phyloP scores from a whole-genome alignment of 2,797 vertebrate genomes.

The Apodemus agrarius region DNA sequence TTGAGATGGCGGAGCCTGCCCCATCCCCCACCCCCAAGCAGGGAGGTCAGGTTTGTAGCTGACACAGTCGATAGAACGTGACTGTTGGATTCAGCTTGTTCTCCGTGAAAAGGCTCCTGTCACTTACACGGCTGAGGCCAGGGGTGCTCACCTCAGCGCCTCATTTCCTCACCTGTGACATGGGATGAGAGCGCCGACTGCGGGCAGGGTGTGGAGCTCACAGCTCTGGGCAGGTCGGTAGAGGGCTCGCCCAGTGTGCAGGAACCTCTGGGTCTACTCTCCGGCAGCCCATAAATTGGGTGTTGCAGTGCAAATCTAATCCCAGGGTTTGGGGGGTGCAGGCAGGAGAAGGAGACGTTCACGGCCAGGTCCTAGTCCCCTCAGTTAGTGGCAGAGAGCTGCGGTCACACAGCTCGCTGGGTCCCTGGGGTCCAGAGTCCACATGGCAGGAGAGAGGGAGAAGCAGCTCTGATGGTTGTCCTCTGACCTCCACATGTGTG shows the following conservation, averaged over 20 bases:
- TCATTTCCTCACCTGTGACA: slow-evolving; percentile 48
- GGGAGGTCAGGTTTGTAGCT: slow-evolving; percentile 12
- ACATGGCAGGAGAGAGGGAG: neutral
- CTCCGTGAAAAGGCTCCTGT: neutral
- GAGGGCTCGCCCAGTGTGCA: neutral
- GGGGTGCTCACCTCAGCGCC: neutral
- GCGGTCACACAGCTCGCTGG: too few species aligned
- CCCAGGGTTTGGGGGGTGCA: neutral
- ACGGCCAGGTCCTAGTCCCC: too few species aligned
- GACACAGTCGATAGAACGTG: neutral
- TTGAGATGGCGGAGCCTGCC: neutral
- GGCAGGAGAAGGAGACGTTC: neutral
- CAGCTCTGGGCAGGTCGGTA: neutral
- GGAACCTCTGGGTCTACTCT: neutral
- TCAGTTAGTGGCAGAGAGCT: neutral
- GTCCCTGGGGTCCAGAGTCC: neutral
- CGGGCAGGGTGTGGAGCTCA: neutral
- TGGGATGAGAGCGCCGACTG: neutral
- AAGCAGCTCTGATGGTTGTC: neutral
- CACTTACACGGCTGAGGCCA: neutral
- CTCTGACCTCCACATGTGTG: neutral
- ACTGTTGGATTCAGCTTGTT: neutral
- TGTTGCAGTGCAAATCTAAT: neutral
- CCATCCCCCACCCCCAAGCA: neutral
- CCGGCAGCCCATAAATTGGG: neutral